These are phyloP conservation scores for Beris morrisii DNA, from an alignment of 2,888 invertebrate genomes.

Conservation along the genomic window DNA sequence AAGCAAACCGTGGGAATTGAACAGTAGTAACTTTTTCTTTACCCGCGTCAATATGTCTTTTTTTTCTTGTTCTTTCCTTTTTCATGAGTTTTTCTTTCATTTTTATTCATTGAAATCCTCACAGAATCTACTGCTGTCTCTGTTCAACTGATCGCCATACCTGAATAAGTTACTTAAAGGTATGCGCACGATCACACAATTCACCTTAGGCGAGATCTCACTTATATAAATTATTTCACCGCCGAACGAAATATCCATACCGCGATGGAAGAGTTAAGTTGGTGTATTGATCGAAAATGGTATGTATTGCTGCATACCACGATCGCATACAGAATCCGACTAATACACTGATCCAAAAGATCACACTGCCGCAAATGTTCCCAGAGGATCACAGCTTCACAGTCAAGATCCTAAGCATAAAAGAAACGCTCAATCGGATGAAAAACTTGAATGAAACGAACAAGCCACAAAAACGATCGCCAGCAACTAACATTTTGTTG, in stretches of 20 bases:
- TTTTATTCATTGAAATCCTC: constrained; percentile 14
- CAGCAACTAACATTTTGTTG: not conserved
- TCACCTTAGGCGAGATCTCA: constrained; percentile 39
- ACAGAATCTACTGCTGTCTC: constrained; percentile 19
- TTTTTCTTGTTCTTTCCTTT: constrained; percentile 29
- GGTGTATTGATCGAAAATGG: constrained; percentile 3
- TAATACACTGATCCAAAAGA: not conserved
- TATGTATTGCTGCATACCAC: constrained; percentile 7
- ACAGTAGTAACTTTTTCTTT: constrained; percentile 48
- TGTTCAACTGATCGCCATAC: constrained; percentile 11
- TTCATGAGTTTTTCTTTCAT: constrained; percentile 14
- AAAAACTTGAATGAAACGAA: constrained; percentile 16
- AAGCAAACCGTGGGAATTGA: constrained; percentile 53
- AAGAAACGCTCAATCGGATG: constrained; percentile 10
- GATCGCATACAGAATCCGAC: constrained; percentile 1
- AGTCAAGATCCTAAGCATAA: not conserved
- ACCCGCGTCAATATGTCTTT: constrained; percentile 29
- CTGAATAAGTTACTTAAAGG: constrained; percentile 31
- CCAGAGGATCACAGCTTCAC: constrained; percentile 16
- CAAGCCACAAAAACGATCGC: constrained; percentile 21
- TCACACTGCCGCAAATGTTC: constrained; percentile 9
- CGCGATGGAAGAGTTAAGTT: not conserved
- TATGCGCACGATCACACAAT: constrained; percentile 38
- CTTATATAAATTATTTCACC: constrained; percentile 37
- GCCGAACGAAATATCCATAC: not conserved